Conservation (phyloP, 2,797 vertebrate species). For the Sebastolobus altivelis region DNA sequence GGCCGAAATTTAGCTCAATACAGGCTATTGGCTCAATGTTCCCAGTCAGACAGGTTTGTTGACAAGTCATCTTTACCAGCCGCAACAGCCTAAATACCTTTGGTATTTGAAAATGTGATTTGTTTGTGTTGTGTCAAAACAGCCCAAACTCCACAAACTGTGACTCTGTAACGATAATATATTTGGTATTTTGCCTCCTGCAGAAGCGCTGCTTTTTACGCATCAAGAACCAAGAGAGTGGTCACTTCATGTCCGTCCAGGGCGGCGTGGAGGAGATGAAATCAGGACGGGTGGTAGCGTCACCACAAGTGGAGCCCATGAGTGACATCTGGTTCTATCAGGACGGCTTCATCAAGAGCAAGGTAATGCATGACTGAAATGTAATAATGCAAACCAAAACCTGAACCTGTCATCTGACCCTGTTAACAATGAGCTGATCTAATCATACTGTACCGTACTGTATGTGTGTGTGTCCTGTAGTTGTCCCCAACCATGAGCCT, state of each 20-base stretch:
- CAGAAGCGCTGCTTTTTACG: conserved; percentile 91
- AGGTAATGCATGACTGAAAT: conserved; percentile 80
- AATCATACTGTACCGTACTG: neutral
- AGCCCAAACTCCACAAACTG: neutral
- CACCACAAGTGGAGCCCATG: conserved; percentile 82
- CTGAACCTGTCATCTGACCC: neutral
- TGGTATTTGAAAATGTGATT: neutral
- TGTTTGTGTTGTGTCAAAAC: neutral
- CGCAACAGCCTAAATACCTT: neutral
- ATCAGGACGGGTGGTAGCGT: conserved; percentile 90
- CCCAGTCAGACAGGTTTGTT: conserved; percentile 91
- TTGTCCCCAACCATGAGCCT: conserved; percentile 90
- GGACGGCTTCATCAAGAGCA: conserved; percentile 93
- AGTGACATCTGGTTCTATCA: conserved; percentile 94
- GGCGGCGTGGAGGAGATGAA: conserved; percentile 92
- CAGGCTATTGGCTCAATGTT: conserved; percentile 91
- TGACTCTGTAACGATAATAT: neutral
- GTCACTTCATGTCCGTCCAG: conserved; percentile 87
- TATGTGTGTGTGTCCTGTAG: conserved; percentile 69
- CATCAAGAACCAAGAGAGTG: conserved; percentile 86
- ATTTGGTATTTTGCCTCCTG: neutral
- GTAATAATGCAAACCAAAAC: neutral
- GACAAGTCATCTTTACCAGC: neutral
- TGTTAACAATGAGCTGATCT: neutral
- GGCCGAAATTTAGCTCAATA: conserved; percentile 92